Conservation (phyloP, 2,113 vertebrate species). For the Sceloporus tristichus region DNA sequence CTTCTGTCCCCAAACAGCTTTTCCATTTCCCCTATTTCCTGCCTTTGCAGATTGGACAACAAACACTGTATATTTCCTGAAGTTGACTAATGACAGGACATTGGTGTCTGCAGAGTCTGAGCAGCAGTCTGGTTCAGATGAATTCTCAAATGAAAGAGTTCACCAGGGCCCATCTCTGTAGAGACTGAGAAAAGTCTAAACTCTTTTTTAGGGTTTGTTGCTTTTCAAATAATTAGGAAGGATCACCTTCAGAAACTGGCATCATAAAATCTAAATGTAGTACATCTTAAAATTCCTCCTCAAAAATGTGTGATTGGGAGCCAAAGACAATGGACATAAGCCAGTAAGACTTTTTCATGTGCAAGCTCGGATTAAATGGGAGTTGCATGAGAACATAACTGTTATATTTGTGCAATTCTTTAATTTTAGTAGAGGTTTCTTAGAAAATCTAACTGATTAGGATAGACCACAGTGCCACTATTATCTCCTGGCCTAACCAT, state of each 20-base stretch:
- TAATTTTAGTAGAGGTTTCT: background rate
- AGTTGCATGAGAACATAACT: background rate
- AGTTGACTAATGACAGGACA: constrained; percentile 83
- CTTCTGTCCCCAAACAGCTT: constrained; percentile 74
- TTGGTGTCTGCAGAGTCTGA: constrained; percentile 74
- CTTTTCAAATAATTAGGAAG: constrained; percentile 17
- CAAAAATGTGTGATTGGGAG: constrained; percentile 7
- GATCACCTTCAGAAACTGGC: background rate
- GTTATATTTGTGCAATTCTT: background rate
- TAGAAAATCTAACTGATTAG: background rate
- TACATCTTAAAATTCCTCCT: constrained; percentile 20
- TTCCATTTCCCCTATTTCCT: constrained; percentile 83
- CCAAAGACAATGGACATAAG: background rate
- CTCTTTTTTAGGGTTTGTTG: constrained; percentile 42
- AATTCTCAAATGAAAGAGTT: constrained; percentile 61
- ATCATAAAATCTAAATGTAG: constrained; percentile 25
- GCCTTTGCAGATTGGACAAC: constrained; percentile 80
- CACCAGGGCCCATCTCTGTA: constrained; percentile 27
- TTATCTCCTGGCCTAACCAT: background rate
- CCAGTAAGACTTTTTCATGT: background rate
- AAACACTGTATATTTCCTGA: constrained; percentile 80
- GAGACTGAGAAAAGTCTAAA: constrained; percentile 10
- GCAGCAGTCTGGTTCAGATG: constrained; percentile 49
- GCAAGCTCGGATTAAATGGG: background rate
- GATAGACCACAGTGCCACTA: background rate